A percentile compares a stretch with the other conserved stretches of the same genome.
These are phyloP conservation scores for Ruditapes philippinarum DNA, from an alignment of 1,140 invertebrate genomes.

Conservation along the genomic window DNA sequence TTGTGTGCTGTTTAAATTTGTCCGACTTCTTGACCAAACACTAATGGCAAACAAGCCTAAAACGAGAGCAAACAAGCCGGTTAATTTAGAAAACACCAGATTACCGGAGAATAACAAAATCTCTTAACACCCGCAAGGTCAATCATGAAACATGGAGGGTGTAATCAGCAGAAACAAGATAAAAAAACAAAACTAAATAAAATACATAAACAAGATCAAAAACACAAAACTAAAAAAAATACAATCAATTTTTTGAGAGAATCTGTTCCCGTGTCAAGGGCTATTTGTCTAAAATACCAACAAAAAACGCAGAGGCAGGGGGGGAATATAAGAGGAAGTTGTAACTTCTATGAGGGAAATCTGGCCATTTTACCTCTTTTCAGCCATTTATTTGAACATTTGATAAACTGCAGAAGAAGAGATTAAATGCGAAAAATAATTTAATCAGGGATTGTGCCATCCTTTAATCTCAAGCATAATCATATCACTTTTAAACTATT, in stretches of 20 bases:
- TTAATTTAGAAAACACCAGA: too few species aligned
- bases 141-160: slow-evolving; percentile 30
- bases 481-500: too few species aligned
- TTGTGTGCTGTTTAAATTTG: neutral
- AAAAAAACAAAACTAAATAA: too few species aligned
- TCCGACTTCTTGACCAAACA: neutral
- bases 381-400: neutral
- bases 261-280: neutral
- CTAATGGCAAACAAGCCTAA: too few species aligned
- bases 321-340: neutral
- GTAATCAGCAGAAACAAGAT: too few species aligned
- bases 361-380: neutral
- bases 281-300: neutral
- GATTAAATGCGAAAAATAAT: slow-evolving; percentile 7
- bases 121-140: neutral
- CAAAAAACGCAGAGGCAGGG: neutral
- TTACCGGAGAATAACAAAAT: too few species aligned
- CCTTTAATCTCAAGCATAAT: neutral
- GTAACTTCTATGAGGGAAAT: slow-evolving; percentile 9
- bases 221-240: slow-evolving; percentile 16
- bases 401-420: slow-evolving; percentile 22
- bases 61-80: too few species aligned
- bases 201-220: too few species aligned
- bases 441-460: neutral
- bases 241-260: slow-evolving; percentile 5